These are phyloP conservation scores for Bembecia ichneumoniformis DNA, from an alignment of 2,888 invertebrate genomes.

Conservation along the genomic window DNA sequence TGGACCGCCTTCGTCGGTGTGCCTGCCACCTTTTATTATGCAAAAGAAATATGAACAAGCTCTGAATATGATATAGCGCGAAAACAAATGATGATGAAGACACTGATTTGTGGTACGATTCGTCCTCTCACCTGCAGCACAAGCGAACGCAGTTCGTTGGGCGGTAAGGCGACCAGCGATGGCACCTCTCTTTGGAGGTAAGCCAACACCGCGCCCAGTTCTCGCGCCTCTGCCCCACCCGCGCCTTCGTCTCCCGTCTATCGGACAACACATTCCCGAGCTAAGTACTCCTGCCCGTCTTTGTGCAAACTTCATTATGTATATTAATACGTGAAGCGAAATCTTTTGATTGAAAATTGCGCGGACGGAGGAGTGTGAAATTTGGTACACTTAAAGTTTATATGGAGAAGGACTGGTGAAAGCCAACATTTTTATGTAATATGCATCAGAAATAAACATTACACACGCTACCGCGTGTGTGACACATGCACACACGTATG, in stretches of 20 bases:
- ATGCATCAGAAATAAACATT: too few species aligned
- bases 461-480: too few species aligned
- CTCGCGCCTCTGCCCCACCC: constrained; percentile 50
- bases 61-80: background rate
- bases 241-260: constrained; percentile 15
- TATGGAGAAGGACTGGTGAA: too few species aligned
- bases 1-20: background rate
- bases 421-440: too few species aligned
- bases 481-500: too few species aligned
- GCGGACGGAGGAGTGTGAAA: too few species aligned
- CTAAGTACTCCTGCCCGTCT: constrained; percentile 9
- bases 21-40: background rate
- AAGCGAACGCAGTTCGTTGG: constrained; percentile 61
- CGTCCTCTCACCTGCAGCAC: constrained; percentile 50
- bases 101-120: background rate
- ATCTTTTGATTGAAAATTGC: too few species aligned
- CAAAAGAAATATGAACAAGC: background rate
- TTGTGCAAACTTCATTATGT: background rate
- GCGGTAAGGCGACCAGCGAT: constrained; percentile 63
- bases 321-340: too few species aligned
- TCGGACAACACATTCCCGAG: constrained; percentile 9
- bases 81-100: constrained; percentile 1
- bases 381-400: too few species aligned
- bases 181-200: constrained; percentile 74
- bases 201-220: constrained; percentile 73